Evolutionary conservation across 2,113 vertebrate genomes (phyloP).

Genomic region (Eretmochelys imbricata): DNA sequence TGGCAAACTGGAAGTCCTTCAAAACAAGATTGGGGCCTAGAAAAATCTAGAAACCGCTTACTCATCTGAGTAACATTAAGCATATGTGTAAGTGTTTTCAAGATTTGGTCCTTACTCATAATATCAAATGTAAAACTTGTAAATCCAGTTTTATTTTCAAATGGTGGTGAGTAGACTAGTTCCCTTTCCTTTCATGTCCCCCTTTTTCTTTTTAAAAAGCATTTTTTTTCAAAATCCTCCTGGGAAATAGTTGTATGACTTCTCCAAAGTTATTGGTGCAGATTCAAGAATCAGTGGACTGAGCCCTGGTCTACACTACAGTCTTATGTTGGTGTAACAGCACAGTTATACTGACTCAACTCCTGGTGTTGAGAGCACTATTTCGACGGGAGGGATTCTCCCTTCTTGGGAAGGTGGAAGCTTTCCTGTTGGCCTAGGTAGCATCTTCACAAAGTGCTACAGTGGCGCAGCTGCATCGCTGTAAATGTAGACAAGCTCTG

Average conservation of each 20-base stretch:
- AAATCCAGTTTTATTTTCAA: background rate
- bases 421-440: background rate
- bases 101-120: background rate
- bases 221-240: background rate
- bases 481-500: background rate
- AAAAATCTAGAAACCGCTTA: background rate
- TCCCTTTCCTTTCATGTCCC: background rate
- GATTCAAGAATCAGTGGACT: background rate
- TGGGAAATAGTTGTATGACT: background rate
- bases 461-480: background rate
- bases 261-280: background rate
- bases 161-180: background rate
- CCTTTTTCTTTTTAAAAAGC: background rate
- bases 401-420: background rate
- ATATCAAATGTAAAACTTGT: background rate
- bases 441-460: background rate
- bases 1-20: background rate
- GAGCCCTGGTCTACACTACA: background rate
- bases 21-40: background rate
- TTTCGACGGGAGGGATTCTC: background rate
- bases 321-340: no score
- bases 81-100: fast-evolving
- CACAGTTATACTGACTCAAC: background rate
- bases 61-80: fast-evolving
- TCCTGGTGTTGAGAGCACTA: background rate